These are phyloP conservation scores for Triplophysa tibetana DNA, from an alignment of 2,113 vertebrate species.

Conservation along the genomic window DNA sequence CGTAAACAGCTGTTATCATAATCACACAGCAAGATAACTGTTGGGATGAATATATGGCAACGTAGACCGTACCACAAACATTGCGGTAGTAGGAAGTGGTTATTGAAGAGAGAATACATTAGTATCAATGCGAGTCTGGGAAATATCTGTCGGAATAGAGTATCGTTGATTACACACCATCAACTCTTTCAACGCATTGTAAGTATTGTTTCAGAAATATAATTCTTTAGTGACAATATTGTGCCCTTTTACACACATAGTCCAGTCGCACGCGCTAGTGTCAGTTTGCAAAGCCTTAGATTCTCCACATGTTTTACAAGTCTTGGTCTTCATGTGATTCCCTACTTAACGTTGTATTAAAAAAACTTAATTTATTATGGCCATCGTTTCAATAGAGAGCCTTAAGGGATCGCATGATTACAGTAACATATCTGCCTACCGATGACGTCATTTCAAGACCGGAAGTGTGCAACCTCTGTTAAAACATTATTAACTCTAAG, in stretches of 20 bases:
- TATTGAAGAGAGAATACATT: background rate
- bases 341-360: no score
- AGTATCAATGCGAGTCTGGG: background rate
- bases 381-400: background rate
- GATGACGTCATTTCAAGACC: background rate
- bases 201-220: background rate
- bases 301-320: no score
- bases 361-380: no score
- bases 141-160: background rate
- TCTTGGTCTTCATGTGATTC: no score
- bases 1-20: no score
- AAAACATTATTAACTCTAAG: background rate
- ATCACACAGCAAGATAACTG: background rate
- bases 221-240: no score
- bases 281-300: background rate
- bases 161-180: background rate
- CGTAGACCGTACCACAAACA: background rate
- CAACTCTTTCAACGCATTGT: background rate
- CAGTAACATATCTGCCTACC: background rate
- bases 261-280: background rate
- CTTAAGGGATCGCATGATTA: background rate
- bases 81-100: constrained; percentile 43
- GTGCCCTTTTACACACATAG: background rate
- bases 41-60: constrained; percentile 14
- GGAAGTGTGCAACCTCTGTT: background rate